Evolutionary conservation across 2,797 vertebrate species (phyloP), one percentile per base, ranked within the genome.

Genomic region (Smutsia temminckii): DNA sequence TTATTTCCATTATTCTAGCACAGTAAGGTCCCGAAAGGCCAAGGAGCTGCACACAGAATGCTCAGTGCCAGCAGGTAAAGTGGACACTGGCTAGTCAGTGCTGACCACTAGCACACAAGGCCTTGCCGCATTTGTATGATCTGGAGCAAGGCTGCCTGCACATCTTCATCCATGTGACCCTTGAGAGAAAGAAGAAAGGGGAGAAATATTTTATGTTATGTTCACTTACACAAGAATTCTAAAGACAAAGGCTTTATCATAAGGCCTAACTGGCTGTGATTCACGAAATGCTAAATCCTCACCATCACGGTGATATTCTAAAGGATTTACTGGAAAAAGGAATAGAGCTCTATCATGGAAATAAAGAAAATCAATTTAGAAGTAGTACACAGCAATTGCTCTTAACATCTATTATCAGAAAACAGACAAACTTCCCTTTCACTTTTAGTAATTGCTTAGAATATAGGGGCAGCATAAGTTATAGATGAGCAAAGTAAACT

Each of bases 91-190:
- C 23, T 11, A 21, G 17, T 2, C 0, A 5, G 86, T 16, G 42
- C 71, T 1, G 21, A 17, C 4, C 11, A 7, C 99, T 98, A 99
- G 98, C 99, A 99, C 66, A 99, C 99, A 79, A 99, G 99, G 78
- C 99, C 99, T 98, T 99, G 99, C 71, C 99, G 99, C 99, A 99
- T 99, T 32, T 99, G 99, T 97, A 99, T 99, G 98, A 99, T 99
- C 98, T 99, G 99, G 1, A 99, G 98, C 42, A 99, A 98, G 63
- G 99, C 99, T 1, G 99, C 99, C 97, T 99, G 99, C 57, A 99
- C 99, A 1, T 99, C 99, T 95, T 99, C 99, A 97, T 99, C 99
- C 99, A 99, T 99, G 98, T 99, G 99, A 23, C 99, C 99, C 99
- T 99, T 85, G 3, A 88, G 91, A 93, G 46, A 89, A 91, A 2